Base-by-base conservation (phyloP, 2,797 vertebrate genomes). In the Caiman crocodilus region DNA sequence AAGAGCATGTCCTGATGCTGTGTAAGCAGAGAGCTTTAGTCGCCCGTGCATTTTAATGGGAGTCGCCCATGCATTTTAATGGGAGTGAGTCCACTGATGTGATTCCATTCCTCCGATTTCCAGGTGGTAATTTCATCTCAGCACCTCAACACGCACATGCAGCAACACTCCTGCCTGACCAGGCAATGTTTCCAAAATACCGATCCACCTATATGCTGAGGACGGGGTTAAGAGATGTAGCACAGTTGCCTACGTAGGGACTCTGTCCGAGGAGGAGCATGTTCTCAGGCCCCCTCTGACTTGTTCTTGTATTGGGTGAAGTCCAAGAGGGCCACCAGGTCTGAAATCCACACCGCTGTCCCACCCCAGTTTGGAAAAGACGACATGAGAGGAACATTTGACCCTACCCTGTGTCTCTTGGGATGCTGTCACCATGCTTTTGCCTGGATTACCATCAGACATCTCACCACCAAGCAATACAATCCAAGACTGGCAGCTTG, bases 341-440 rank as follows among this genome's bases (percentile, higher is more conserved):
- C 25, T 73, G 23, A 25, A 73, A 14, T 25, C 69, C 32, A 61
- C 14, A 32, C 32, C 6, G 12, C 50, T 32, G n/a, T 60, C 32
- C n/a, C 26, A 2, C 26, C 3, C 10, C 1, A 0, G 5, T 14
- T 55, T 23, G 14, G 55, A 30, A 42, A 42, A 42, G 42, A 42
- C 10, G 42, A 42, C 42, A 42, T 42, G 10, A 42, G 42, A 42
- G 42, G 42, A 10, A 42, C 42, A 42, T 42, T 42, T 42, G 42
- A 42, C 42, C 42, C 42, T 42, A 42, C 8, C 42, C 42, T 42
- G 42, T 42, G 42, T 42, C 42, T 42, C 42, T 42, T 42, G 42
- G 42, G 42, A 42, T 7, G 12, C 61, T 30, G 30, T 61, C 23
- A 61, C 13, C 9, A 10, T 61, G 10, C 23, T 11, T 12, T 25